Conservation (phyloP, 2,797 vertebrate species). For the Arremon brunneinucha region DNA sequence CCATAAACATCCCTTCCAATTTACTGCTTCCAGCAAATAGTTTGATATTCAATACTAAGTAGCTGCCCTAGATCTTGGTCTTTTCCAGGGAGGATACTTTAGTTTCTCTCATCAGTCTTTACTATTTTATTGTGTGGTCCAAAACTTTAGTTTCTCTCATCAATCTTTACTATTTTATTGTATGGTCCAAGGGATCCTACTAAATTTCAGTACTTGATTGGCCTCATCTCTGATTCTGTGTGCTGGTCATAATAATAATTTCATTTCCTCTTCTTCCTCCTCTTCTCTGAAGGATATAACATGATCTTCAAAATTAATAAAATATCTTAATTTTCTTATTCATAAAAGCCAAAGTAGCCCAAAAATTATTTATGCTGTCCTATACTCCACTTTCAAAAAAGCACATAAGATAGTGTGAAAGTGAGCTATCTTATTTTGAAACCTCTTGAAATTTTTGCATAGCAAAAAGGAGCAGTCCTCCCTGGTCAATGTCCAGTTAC, state of each 20-base stretch:
- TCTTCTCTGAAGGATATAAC: not conserved
- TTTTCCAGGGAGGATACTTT: not conserved
- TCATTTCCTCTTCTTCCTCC: not conserved
- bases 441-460: conserved; percentile 5
- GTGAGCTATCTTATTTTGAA: not conserved
- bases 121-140: not conserved
- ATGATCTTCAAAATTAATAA: not conserved
- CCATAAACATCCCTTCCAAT: not conserved
- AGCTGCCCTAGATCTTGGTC: not conserved
- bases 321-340: not conserved
- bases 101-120: not conserved
- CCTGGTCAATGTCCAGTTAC: not conserved
- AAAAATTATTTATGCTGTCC: not conserved
- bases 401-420: not conserved
- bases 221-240: not conserved
- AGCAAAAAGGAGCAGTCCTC: not conserved
- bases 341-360: not conserved
- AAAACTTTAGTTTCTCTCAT: not conserved
- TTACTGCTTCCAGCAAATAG: not conserved
- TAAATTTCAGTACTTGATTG: not conserved
- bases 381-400: not conserved
- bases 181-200: not conserved
- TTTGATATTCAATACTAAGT: not conserved
- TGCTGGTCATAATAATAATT: not conserved
- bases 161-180: not conserved